Base-by-base conservation (phyloP, 37 sponge, comb jelly and placozoan genomes). In the Crambe crambe region DNA sequence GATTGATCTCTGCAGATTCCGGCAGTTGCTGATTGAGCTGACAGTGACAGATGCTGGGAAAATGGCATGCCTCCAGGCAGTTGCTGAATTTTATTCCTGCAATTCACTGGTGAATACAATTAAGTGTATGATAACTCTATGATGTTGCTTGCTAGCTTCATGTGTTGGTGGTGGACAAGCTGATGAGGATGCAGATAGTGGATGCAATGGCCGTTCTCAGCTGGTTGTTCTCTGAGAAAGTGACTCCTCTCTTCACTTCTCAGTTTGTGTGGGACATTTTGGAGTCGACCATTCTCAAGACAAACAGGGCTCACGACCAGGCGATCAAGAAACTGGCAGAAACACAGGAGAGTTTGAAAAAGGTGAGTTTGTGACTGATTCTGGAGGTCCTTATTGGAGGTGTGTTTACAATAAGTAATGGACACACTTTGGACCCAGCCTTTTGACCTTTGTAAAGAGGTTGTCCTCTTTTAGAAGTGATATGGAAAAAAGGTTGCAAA, bases 111-210 rank as follows among this genome's bases (percentile, higher is more conserved):
- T 91, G 47, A 26, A 6, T 60, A 25, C 25, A n/a, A 60, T 60
- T 26, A 60, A n/a, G 3, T n/a, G 18, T 60, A 26, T 60, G 4
- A n/a, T 60, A 4, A n/a, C 5, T 60, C 61, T 25, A n/a, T 25
- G 4, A n/a, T 25, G 4, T 2, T 40, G 10, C 2, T 25, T 12
- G 62, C 2, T 80, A 90, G 89, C 79, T 89, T 42, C 87, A 86
- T 30, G 54, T 67, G 32, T 70, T 94, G 58, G 82, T 94, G 37
- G 54, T 90, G 56, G 90, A 90, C 64, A 94, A 87, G 37, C 73
- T 94, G 76, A 29, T 87, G 41, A 73, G 88, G 61, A 90, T 79
- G 75, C 76, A 82, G 79, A 79, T 94, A 31, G 70, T 94, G 51
- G 89, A 90, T 37, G 47, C 81, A 12, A 59, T 76, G 74, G 27